phyloP scores from a whole-genome alignment of 1,140 invertebrate genomes.

The Microplitis mediator region DNA sequence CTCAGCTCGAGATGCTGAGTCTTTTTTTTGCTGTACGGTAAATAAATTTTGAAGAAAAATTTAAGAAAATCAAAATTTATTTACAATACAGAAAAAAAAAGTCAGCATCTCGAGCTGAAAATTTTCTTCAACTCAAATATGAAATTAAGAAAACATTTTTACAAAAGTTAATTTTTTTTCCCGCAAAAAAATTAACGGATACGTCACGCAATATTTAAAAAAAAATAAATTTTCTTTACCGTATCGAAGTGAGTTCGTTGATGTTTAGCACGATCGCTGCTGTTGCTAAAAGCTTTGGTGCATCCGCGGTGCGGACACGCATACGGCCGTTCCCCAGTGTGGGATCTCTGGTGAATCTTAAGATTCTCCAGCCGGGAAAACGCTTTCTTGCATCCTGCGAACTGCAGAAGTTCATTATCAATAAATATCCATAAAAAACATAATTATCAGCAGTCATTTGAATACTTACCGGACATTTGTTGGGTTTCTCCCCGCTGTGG shows the following conservation, averaged over 20 bases:
- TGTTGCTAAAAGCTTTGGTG: slow-evolving; percentile 94
- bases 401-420: slow-evolving; percentile 67
- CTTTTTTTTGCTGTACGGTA: too few relatives aligned
- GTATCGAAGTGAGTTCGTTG: slow-evolving; percentile 95
- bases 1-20: too few relatives aligned
- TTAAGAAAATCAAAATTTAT: too few relatives aligned
- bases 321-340: slow-evolving; percentile 88
- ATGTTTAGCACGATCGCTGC: slow-evolving; percentile 95
- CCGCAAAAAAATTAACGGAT: too few relatives aligned
- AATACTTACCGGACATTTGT: slow-evolving; percentile 89
- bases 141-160: too few relatives aligned
- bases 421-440: slow-evolving; percentile 3
- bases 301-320: slow-evolving; percentile 85
- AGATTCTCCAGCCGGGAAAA: slow-evolving; percentile 95
- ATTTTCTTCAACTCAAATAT: too few relatives aligned
- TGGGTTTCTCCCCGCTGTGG: slow-evolving; percentile 94
- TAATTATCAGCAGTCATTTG: slow-evolving; percentile 3
- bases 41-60: too few relatives aligned
- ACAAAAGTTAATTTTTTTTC: too few relatives aligned
- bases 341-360: slow-evolving; percentile 94
- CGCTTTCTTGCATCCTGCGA: slow-evolving; percentile 88
- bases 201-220: background rate
- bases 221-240: slow-evolving; percentile 66
- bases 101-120: too few relatives aligned
- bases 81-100: too few relatives aligned